Percentiles rank a stretch among this genome's conserved stretches.
Conservation (phyloP, 2,797 vertebrate genomes). For the Anguilla pacifica region DNA sequence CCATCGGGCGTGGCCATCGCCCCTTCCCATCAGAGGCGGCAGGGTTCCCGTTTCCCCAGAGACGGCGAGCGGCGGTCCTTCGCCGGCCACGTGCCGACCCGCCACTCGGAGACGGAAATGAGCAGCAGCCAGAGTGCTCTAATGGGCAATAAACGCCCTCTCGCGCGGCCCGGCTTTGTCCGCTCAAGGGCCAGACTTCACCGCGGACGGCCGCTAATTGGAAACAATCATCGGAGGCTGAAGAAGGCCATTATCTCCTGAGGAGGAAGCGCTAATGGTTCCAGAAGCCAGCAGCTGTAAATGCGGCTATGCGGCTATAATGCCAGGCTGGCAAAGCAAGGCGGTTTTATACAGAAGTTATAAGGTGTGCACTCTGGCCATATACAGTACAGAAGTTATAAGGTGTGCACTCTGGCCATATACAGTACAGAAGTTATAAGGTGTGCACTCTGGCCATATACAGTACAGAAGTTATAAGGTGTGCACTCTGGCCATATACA, state of each 20-base stretch:
- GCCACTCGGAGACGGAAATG: not conserved
- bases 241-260: not conserved
- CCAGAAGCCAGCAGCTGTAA: not conserved
- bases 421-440: too few species aligned
- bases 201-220: not conserved
- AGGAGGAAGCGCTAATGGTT: not conserved
- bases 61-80: not conserved
- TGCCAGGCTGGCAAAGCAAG: not conserved
- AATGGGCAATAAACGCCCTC: not conserved
- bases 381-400: too few species aligned
- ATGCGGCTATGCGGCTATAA: not conserved
- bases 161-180: not conserved
- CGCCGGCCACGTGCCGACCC: not conserved
- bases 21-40: not conserved
- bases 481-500: too few species aligned
- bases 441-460: too few species aligned
- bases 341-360: not conserved
- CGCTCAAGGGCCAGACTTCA: not conserved
- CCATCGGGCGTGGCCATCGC: too few species aligned
- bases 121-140: not conserved
- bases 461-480: too few species aligned
- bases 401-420: too few species aligned
- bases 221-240: not conserved
- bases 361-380: too few species aligned
- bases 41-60: not conserved